Base-by-base conservation (phyloP, 2,888 invertebrate genomes). In the Isotomurus palustris region DNA sequence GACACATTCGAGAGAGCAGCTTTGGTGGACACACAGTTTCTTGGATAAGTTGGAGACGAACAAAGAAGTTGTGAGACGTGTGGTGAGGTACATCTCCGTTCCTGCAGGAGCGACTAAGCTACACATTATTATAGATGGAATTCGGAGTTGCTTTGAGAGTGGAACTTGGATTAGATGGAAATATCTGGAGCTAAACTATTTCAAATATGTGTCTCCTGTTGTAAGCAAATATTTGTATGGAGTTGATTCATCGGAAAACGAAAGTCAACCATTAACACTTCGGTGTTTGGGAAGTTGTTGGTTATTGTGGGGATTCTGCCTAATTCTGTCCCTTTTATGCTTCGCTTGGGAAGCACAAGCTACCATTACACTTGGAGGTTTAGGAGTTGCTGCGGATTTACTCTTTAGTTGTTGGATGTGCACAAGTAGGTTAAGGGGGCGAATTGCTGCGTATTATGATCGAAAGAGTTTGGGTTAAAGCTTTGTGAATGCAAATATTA, bases 91-190 rank as follows among this genome's bases (percentile, higher is more conserved):
- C 22, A 45, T 47, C n/a, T 57, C 57, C 1, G 32, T 57, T 22
- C 40, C 51, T 1, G 36, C 50, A 2, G 57, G 57, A 2, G 45
- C 57, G n/a, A n/a, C n/a, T n/a, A 36, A 51, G 14, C 47, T 57
- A 1, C 57, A 57, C 12, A 52, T 57, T 47, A 12, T 57, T 8
- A 3, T 57, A 29, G 57, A 57, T 28, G 32, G 45, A 3, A 57
- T 57, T 6, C 49, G 43, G 21, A 3, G 32, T 10, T 45, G 17
- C 17, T 52, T 52, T 40, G 52, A 51, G 2, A 24, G 27, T 19
- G 57, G 57, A 5, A 28, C 47, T 28, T 57, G 57, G 57, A 57
- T 57, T 27, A 28, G 57, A 6, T 57, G 49, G 28, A 14, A 36
- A 8, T n/a, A 57, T 21, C 32, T 57, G 24, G 57, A 57, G 32